A percentile compares a stretch with the other conserved stretches of the same genome.
These are phyloP conservation scores for Bombycilla garrulus DNA, from an alignment of 2,113 vertebrate genomes.

Conservation along the genomic window DNA sequence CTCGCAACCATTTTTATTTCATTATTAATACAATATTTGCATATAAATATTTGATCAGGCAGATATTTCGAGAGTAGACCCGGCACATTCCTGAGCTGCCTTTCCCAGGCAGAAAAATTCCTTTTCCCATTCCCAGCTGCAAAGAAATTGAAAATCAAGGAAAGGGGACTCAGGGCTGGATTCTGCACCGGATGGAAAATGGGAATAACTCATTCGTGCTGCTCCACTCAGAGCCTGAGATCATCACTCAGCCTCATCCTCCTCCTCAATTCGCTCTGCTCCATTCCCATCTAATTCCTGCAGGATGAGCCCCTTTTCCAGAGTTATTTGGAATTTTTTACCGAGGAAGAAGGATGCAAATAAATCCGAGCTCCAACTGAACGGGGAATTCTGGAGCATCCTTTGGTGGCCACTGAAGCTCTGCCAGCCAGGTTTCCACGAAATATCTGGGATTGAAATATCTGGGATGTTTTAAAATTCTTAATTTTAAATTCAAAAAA, in stretches of 20 bases:
- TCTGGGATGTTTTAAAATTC: not conserved
- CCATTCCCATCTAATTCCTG: not conserved
- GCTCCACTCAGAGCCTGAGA: not conserved
- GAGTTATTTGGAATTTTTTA: not conserved
- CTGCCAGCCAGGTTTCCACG: not conserved
- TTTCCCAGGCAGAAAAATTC: not conserved
- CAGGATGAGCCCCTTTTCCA: not conserved
- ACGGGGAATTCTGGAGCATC: not conserved
- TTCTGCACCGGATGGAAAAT: not conserved
- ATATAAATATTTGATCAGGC: not conserved
- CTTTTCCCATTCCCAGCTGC: not conserved
- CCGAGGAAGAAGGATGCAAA: fast-evolving
- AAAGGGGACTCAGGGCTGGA: not conserved
- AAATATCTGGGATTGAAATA: not conserved
- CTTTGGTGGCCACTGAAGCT: not conserved
- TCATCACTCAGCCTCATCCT: not conserved
- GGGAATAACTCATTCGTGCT: not conserved
- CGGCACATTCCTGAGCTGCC: not conserved
- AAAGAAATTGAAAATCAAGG: not conserved
- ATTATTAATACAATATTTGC: conserved; percentile 18
- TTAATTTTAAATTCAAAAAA: too few species aligned
- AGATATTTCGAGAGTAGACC: not conserved
- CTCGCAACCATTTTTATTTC: not conserved
- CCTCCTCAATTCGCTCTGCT: not conserved
- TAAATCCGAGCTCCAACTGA: fast-evolving